Evolutionary conservation across 2,113 vertebrate genomes (phyloP), one percentile per base, ranked within the genome.

Genomic region (Prionailurus viverrinus): DNA sequence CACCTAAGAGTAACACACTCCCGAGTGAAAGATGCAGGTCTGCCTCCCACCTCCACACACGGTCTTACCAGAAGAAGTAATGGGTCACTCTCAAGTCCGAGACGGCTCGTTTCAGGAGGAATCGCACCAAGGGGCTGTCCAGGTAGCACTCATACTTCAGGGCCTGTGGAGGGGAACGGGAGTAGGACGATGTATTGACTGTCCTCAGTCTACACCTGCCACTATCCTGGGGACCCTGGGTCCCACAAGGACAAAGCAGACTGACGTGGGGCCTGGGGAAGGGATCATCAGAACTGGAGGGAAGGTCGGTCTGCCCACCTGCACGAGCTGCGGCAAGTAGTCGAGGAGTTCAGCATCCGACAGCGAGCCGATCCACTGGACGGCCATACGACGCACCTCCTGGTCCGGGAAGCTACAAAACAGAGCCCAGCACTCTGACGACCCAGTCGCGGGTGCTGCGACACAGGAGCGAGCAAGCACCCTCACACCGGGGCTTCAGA

Each of bases 131-230:
- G 0, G 99, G 99, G 58, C 99, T 99, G 98, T 99, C 99, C 98
- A 99, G 99, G 98, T 99, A 99, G 96, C 99, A 99, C 98, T 99
- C 99, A 1, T 99, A 99, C 98, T 99, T 99, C 89, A 99, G 98
- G 7, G 99, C 99, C 99, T 99, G 85, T 51, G 68, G 4, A 16
- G 74, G 27, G 90, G 74, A 65, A 51, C 71, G 55, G 58, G 45
- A 78, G 66, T 0, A 25, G 0, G n/a, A 89, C 63, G 58, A 74
- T 83, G 31, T 18, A 27, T n/a, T 58, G 69, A 27, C 36, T 33
- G 53, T 39, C 93, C 0, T 3, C 13, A 18, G 8, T 11, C 58
- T 51, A 80, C 1, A 63, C 55, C n/a, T 5, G 27, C 36, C 1
- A 5, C 65, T 4, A 5, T 5, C 51, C 33, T 27, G 33, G 48